Conservation (phyloP, 2,797 vertebrate species). For the Gorsachius magnificus region DNA sequence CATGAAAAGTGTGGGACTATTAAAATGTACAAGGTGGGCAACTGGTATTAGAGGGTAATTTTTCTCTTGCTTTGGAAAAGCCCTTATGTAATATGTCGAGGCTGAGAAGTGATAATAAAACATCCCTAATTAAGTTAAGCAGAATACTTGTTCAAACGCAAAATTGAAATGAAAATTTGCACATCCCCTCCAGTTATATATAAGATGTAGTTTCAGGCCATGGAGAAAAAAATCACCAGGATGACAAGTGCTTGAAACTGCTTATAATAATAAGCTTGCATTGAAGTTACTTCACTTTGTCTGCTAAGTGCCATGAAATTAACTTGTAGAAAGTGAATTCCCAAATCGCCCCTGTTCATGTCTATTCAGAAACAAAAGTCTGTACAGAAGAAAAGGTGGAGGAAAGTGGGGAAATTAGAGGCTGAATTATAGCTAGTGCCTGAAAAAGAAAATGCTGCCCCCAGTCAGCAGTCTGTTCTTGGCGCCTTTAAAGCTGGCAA, state of each 20-base stretch:
- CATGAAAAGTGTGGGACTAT: not conserved
- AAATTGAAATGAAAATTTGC: not conserved
- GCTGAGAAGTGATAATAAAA: not conserved
- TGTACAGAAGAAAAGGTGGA: slow-evolving; percentile 53
- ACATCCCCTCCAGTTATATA: not conserved
- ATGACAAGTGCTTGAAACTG: slow-evolving; percentile 57
- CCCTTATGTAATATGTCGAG: not conserved
- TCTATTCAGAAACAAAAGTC: slow-evolving; percentile 71
- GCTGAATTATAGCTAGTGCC: slow-evolving; percentile 7
- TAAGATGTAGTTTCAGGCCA: slow-evolving; percentile 53
- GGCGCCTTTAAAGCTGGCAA: not conserved
- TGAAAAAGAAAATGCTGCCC: slow-evolving; percentile 37
- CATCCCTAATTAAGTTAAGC: not conserved
- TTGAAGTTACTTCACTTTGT: slow-evolving; percentile 68
- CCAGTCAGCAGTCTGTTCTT: slow-evolving; percentile 37
- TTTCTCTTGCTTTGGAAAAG: not conserved
- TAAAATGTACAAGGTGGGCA: not conserved
- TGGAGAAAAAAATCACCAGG: slow-evolving; percentile 51
- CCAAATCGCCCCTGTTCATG: slow-evolving; percentile 58
- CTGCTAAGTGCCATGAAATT: slow-evolving; percentile 64
- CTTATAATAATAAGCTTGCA: slow-evolving; percentile 59
- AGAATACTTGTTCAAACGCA: slow-evolving; percentile 29
- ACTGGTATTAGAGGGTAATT: not conserved
- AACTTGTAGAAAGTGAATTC: slow-evolving; percentile 60
- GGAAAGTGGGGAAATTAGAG: slow-evolving; percentile 40